A percentile compares a stretch with the other conserved stretches of the same genome.
Conservation (phyloP, 2,113 vertebrate genomes). For the Capricornis sumatraensis region DNA sequence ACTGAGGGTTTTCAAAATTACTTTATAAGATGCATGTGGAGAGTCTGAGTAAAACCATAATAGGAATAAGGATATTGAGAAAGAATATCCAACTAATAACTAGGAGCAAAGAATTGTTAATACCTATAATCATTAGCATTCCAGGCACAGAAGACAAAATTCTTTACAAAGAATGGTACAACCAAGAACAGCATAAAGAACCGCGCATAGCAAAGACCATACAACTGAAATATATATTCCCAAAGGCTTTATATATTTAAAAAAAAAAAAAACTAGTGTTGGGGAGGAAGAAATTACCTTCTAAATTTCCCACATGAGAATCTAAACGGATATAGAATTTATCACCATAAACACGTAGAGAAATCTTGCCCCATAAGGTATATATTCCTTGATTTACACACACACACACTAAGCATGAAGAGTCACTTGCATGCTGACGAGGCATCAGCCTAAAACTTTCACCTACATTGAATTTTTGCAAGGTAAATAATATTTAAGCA, state of each 20-base stretch:
- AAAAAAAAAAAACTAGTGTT: neutral
- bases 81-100: conserved; percentile 19
- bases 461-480: neutral
- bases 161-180: conserved; percentile 18
- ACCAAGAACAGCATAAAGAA: neutral
- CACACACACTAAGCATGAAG: neutral
- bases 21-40: neutral
- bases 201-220: neutral
- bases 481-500: neutral
- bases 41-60: neutral
- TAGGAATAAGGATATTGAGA: conserved; percentile 22
- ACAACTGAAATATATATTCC: conserved; percentile 17
- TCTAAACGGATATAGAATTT: neutral
- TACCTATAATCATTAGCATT: neutral
- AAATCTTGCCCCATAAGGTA: neutral
- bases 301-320: conserved; percentile 2
- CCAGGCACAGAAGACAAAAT: neutral
- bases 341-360: neutral
- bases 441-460: neutral
- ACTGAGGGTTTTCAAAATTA: neutral
- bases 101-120: neutral
- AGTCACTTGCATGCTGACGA: neutral
- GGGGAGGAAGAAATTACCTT: neutral
- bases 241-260: neutral
- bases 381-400: neutral